phyloP scores from a whole-genome alignment of 2,113 vertebrate genomes.

The Stegostoma tigrinum region DNA sequence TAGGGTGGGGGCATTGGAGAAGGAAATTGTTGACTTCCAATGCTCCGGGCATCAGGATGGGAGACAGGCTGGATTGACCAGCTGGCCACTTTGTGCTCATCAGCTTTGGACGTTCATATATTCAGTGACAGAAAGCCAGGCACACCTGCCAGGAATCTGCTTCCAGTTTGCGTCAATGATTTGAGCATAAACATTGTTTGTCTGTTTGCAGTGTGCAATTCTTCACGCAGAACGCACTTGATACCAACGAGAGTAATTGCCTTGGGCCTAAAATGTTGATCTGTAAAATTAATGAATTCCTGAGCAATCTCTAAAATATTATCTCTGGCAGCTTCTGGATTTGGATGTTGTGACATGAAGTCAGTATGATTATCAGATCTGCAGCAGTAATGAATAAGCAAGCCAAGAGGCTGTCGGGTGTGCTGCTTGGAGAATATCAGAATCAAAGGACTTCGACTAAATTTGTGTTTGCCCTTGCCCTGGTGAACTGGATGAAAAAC shows the following conservation, averaged over 20 bases:
- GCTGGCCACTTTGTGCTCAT: background rate
- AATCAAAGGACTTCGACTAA: background rate
- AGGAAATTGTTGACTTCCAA: too few relatives aligned
- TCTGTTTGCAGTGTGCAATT: background rate
- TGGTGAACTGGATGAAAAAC: background rate
- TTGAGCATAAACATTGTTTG: background rate
- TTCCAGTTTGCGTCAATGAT: constrained; percentile 6
- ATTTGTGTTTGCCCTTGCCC: background rate
- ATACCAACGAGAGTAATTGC: background rate
- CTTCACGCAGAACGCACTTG: background rate
- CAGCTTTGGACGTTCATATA: background rate
- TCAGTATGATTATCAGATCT: background rate
- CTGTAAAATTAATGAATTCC: constrained; percentile 6
- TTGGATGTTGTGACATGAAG: background rate
- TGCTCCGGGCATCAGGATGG: background rate
- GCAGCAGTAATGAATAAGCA: background rate
- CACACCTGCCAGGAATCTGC: background rate
- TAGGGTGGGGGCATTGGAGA: background rate
- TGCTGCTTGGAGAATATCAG: background rate
- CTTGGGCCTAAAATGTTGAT: background rate
- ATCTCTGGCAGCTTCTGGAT: constrained; percentile 11
- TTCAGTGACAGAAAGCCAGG: background rate
- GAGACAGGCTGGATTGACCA: background rate
- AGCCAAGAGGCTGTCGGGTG: background rate
- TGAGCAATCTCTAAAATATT: background rate